These are phyloP conservation scores for Drosophila novamexicana DNA, from an alignment of 1,140 invertebrate species.

Conservation along the genomic window DNA sequence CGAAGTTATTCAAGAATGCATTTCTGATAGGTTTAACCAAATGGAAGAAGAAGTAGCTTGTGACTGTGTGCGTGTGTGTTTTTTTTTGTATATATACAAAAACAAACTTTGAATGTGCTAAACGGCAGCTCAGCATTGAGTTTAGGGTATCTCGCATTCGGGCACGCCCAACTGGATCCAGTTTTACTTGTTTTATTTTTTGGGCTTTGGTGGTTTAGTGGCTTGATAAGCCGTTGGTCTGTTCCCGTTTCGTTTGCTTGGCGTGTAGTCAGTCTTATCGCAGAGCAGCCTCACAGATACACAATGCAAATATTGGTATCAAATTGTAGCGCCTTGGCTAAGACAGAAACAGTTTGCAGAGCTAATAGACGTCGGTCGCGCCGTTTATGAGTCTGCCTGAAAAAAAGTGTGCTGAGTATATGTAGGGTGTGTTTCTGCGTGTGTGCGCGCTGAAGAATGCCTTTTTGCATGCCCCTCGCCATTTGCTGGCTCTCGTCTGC, in stretches of 20 bases:
- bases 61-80: no score
- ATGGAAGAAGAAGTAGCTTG: no score
- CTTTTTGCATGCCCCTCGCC: conserved; percentile 45
- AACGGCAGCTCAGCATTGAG: no score
- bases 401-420: background rate
- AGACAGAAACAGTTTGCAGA: conserved; percentile 7
- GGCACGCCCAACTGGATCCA: background rate
- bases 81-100: no score
- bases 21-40: no score
- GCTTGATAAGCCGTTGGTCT: conserved; percentile 25
- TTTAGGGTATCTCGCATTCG: background rate
- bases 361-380: conserved; percentile 12
- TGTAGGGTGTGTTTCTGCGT: background rate
- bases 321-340: conserved; percentile 34
- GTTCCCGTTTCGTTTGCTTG: background rate
- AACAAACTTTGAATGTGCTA: no score
- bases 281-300: conserved; percentile 38
- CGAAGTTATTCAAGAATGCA: no score
- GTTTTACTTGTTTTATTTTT: no score
- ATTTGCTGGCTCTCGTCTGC: conserved; percentile 28
- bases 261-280: conserved; percentile 24
- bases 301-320: conserved; percentile 55
- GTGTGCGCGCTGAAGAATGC: conserved; percentile 19
- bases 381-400: conserved; percentile 35
- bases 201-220: background rate